Conservation (phyloP, 2,797 vertebrate genomes). For the Pantherophis vulpinus region DNA sequence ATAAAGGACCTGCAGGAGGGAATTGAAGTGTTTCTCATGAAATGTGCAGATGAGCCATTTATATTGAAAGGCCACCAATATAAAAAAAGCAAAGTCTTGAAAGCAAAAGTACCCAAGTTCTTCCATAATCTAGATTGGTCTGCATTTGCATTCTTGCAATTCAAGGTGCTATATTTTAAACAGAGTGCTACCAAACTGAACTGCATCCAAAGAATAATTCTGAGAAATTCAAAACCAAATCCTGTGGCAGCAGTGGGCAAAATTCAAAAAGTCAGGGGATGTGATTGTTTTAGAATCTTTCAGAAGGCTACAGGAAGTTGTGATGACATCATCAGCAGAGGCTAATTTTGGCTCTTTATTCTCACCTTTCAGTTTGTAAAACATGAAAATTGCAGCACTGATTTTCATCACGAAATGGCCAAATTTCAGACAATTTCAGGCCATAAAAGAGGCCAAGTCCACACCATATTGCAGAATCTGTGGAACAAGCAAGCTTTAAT, state of each 20-base stretch:
- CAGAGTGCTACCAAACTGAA: background rate
- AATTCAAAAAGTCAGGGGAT: background rate
- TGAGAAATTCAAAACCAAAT: background rate
- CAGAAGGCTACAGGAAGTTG: background rate
- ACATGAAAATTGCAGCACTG: background rate
- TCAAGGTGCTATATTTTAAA: background rate
- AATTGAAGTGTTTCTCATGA: background rate
- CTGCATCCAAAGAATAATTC: background rate
- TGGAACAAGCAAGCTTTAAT: background rate
- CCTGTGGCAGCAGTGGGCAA: background rate
- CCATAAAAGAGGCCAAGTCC: background rate
- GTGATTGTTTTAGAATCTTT: background rate
- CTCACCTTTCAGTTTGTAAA: background rate
- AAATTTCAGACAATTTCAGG: background rate
- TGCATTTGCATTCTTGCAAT: background rate
- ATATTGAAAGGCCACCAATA: background rate
- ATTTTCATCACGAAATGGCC: background rate
- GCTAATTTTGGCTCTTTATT: background rate
- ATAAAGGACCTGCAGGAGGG: background rate
- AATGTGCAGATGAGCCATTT: background rate
- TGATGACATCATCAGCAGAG: background rate
- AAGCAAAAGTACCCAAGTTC: background rate
- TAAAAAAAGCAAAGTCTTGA: background rate
- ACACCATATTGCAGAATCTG: background rate
- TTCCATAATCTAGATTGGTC: background rate